Percentiles rank a stretch among this genome's conserved stretches.
These are phyloP conservation scores for Platynereis dumerilii DNA, from an alignment of 2,888 invertebrate genomes.

Conservation along the genomic window DNA sequence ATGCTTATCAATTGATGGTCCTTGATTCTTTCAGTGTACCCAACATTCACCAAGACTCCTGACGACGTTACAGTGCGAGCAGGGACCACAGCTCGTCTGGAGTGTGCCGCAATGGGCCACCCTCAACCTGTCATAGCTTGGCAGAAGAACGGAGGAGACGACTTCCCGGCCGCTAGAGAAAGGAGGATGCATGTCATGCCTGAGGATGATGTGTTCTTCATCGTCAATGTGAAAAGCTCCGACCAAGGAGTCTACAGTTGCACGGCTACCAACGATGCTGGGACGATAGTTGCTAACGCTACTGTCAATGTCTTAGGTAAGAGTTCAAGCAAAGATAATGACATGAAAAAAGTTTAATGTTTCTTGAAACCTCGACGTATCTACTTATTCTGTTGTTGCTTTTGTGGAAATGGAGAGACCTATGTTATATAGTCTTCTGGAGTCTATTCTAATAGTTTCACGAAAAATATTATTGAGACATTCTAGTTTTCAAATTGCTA, in stretches of 20 bases:
- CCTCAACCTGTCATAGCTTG: conserved; percentile 73
- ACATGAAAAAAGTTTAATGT: too few relatives aligned
- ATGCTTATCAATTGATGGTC: too few relatives aligned
- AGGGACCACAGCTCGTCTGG: conserved; percentile 84
- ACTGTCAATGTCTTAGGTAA: conserved; percentile 76
- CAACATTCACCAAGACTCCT: conserved; percentile 84
- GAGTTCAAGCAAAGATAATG: too few relatives aligned
- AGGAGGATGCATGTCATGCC: conserved; percentile 92
- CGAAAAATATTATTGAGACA: too few relatives aligned
- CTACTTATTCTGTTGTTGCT: too few relatives aligned
- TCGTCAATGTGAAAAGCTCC: conserved; percentile 84
- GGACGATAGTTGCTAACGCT: conserved; percentile 84
- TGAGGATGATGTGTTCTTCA: conserved; percentile 88
- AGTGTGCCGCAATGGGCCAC: conserved; percentile 89
- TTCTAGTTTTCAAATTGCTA: too few relatives aligned
- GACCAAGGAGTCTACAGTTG: conserved; percentile 95
- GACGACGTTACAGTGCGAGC: conserved; percentile 83
- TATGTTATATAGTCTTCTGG: too few relatives aligned
- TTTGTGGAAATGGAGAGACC: too few relatives aligned
- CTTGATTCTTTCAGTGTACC: conserved; percentile 79
- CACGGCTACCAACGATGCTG: conserved; percentile 89
- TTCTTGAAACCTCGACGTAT: too few relatives aligned
- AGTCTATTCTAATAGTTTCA: too few relatives aligned
- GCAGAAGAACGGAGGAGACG: conserved; percentile 65
- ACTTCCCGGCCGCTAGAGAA: conserved; percentile 91